phyloP scores from a whole-genome alignment of 2,888 invertebrate species.

The Nematopogon swammerdamellus region DNA sequence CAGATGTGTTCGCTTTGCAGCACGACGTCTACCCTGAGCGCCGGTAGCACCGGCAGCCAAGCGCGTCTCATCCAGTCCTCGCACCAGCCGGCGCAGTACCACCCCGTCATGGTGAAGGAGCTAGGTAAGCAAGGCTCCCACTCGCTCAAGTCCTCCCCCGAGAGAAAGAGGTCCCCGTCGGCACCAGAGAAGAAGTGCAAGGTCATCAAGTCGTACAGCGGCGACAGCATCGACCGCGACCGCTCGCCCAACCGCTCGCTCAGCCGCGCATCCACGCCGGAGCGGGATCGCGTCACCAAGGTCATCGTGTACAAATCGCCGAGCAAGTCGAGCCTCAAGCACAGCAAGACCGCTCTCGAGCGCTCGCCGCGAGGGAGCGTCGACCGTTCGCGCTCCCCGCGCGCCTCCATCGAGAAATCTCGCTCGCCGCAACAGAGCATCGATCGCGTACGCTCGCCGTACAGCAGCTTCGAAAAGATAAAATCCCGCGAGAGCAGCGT shows the following conservation, averaged over 20 bases:
- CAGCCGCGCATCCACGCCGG: conserved; percentile 17
- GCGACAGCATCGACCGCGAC: conserved; percentile 43
- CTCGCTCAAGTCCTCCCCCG: conserved; percentile 52
- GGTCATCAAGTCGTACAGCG: conserved; percentile 55
- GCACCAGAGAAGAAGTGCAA: conserved; percentile 35
- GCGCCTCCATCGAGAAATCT: conserved; percentile 53
- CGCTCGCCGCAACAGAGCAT: conserved; percentile 47
- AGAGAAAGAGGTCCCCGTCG: conserved; percentile 25
- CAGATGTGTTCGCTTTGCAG: no score
- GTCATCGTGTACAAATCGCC: conserved; percentile 51
- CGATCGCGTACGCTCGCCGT: conserved; percentile 6
- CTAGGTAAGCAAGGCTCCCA: conserved; percentile 72
- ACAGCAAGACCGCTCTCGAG: conserved; percentile 36
- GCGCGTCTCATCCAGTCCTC: conserved; percentile 92
- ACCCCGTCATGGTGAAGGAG: conserved; percentile 84
- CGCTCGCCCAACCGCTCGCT: conserved; percentile 35
- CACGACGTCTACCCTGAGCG: conserved; percentile 91
- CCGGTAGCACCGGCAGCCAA: conserved; percentile 91
- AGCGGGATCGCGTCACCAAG: conserved; percentile 42
- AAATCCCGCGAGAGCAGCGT: conserved; percentile 45
- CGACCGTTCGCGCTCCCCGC: conserved; percentile 55
- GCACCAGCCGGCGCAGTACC: conserved; percentile 89
- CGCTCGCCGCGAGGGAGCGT: conserved; percentile 55
- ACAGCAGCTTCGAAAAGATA: conserved; percentile 18
- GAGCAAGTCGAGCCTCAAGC: conserved; percentile 45